A percentile compares a stretch with the other conserved stretches of the same genome.
phyloP scores from a whole-genome alignment of 1,140 invertebrate species.

The Aphidius gifuensis region DNA sequence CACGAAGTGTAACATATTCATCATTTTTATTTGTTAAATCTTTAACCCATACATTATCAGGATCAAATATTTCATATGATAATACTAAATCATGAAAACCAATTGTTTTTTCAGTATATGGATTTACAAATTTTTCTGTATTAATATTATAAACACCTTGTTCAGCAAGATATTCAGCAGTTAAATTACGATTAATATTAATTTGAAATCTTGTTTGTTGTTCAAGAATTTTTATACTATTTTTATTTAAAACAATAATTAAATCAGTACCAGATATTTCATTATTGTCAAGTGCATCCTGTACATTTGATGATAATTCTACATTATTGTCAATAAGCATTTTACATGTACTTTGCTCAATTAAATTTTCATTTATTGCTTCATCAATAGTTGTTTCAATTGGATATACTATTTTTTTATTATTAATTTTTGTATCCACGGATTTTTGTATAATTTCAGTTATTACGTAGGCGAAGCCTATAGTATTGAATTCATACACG shows the following conservation, averaged over 20 bases:
- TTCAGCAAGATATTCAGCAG: conserved; percentile 65
- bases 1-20: conserved; percentile 66
- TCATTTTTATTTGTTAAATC: conserved; percentile 67
- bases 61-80: conserved; percentile 70
- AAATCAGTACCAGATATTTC: conserved; percentile 66
- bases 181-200: conserved; percentile 58
- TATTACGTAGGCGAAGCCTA: no score
- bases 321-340: conserved; percentile 58
- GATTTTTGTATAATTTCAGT: background rate
- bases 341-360: conserved; percentile 70
- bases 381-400: conserved; percentile 55
- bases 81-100: conserved; percentile 77
- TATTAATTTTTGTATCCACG: conserved; percentile 5
- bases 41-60: conserved; percentile 73
- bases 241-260: conserved; percentile 61
- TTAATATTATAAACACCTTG: conserved; percentile 73
- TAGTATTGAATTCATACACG: no score
- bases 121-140: conserved; percentile 74
- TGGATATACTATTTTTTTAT: conserved; percentile 1
- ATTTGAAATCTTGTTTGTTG: conserved; percentile 42
- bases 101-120: conserved; percentile 68
- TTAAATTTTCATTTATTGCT: conserved; percentile 70
- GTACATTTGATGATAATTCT: conserved; percentile 60
- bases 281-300: conserved; percentile 62
- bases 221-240: conserved; percentile 48